Evolutionary conservation across 1,140 invertebrate genomes (phyloP).

Genomic region (Cataglyphis hispanica): DNA sequence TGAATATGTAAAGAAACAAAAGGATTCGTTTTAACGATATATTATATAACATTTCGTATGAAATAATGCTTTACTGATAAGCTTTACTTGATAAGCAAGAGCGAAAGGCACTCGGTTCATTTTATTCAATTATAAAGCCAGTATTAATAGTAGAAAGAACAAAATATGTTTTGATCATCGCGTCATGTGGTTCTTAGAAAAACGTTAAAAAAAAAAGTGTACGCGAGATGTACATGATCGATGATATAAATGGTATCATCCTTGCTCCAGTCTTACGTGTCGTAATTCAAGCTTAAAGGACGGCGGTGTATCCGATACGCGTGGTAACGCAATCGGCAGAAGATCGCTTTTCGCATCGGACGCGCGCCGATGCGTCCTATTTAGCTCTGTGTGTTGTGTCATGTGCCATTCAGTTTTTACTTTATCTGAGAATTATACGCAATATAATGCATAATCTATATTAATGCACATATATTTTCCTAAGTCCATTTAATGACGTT

Average conservation of each 20-base stretch:
- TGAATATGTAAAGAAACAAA: neutral
- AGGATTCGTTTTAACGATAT: neutral
- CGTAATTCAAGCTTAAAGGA: constrained; percentile 81
- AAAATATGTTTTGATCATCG: neutral
- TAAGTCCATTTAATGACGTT: neutral
- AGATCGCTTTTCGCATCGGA: constrained; percentile 26
- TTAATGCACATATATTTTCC: neutral
- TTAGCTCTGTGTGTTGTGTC: neutral
- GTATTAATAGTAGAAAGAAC: neutral
- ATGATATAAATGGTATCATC: constrained; percentile 77
- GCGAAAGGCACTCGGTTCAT: neutral
- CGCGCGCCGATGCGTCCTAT: constrained; percentile 23
- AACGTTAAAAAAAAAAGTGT: neutral
- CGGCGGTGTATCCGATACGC: constrained; percentile 68
- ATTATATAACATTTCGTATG: neutral
- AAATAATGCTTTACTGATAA: neutral
- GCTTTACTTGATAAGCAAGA: neutral
- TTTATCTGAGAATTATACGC: neutral
- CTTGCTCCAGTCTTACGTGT: constrained; percentile 80
- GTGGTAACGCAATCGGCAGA: constrained; percentile 27
- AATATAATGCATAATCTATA: neutral
- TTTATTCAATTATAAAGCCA: neutral
- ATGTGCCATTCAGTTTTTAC: constrained; percentile 21
- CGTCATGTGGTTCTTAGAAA: neutral
- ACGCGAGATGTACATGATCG: constrained; percentile 14